Evolutionary conservation across 2,113 vertebrate genomes (phyloP), one percentile per base, ranked within the genome.

Genomic region (Pangasianodon gigas): DNA sequence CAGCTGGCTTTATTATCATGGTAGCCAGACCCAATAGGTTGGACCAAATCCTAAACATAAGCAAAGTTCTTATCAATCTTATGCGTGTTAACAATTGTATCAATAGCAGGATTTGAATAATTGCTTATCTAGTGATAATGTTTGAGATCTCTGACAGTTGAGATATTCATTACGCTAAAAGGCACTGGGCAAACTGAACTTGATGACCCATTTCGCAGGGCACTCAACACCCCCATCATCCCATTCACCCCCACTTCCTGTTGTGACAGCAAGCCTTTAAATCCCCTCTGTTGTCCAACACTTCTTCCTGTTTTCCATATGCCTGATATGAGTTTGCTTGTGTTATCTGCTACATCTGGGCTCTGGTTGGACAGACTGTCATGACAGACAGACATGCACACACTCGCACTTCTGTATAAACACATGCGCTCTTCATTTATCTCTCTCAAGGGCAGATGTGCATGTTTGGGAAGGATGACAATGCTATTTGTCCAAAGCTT

Each of bases 231-330:
- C 85, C 91, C 80, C 4, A 29, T 62, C 60, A 67, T 67, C 60
- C 41, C 84, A 85, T 19, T 46, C 41, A 26, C 24, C 77, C 54
- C 29, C 14, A 79, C 79, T 92, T 93, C 92, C 91, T 92, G 91
- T 93, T 90, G 86, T 92, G 84, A 90, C 83, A 84, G 54, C 71
- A 54, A 77, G 41, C 84, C 86, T 67, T 74, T 41, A 87, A 92
- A 71, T 89, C 86, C 46, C 67, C n/a, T 82, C 37, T 48, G 44
- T 84, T 56, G 51, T 90, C 89, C 71, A 79, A 74, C 44, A 89
- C 51, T 86, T 89, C 82, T 91, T 92, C 92, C 93, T 90, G 86
- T 91, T 91, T 92, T 92, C 65, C 41, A 71, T 79, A 81, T 41
- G 77, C 80, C 26, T 88, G 80, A 74, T 89, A 44, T 65, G 71